Evolutionary conservation across 92 coral and sea anemone species (phyloP), one percentile per base, ranked within the genome.

Genomic region (Actinernus sp.): DNA sequence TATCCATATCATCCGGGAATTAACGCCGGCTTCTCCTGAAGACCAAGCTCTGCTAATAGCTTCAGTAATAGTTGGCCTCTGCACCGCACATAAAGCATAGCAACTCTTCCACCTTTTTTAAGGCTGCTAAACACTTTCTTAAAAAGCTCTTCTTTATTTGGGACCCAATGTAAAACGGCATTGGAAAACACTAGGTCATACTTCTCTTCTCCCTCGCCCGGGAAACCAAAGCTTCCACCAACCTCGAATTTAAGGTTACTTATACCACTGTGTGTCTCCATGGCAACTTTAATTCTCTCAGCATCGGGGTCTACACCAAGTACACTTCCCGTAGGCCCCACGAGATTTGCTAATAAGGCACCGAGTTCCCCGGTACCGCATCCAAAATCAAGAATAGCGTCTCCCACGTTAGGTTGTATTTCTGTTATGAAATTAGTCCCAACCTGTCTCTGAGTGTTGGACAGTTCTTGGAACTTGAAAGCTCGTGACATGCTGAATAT

Each of bases 321-420:
- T 3, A 68, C 72, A n/a, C 49, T 21, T 17, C 83, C 83, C 4
- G 50, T 3, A 14, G 46, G 45, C 8, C 73, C 86, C 17, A 61
- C 79, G 36, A 48, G 50, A 32, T 43, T 65, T 10, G 86, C 86
- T 26, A 79, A 8, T 0, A 32, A 24, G 18, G 78, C 62, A 8
- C 80, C 47, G 32, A 79, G 65, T 60, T 60, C 80, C 17, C 86
- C 86, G 19, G 80, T 79, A 19, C 86, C 80, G n/a, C 80, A 79
- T 23, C 86, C 86, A 8, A 79, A 38, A 55, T 79, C 86, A 24
- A 79, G 78, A 31, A 79, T 53, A 17, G 31, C 20, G 39, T 78
- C 77, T 46, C 77, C 76, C 20, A 59, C 33, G 12, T 34, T n/a
- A 25, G 66, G 59, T 4, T 38, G 2, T 18, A 71, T 51, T 2